Conservation (phyloP, 2,113 vertebrate genomes). For the Saguinus midas region DNA sequence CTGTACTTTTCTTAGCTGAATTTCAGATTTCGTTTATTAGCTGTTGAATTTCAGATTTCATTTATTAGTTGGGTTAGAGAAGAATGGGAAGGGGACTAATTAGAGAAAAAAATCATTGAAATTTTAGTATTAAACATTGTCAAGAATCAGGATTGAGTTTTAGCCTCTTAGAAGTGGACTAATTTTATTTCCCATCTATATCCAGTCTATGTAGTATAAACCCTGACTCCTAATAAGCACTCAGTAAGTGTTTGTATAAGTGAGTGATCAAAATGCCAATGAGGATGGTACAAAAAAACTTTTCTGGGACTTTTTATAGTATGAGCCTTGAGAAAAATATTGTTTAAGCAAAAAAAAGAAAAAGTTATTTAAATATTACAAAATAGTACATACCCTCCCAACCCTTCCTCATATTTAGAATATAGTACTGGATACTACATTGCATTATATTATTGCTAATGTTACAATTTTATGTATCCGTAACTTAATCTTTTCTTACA, state of each 20-base stretch:
- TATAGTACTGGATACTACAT: neutral
- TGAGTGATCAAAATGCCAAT: neutral
- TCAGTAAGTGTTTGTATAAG: slow-evolving; percentile 9
- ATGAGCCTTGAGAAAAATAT: neutral
- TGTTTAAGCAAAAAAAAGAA: neutral
- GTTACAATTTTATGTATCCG: neutral
- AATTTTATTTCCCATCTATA: neutral
- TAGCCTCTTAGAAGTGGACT: neutral
- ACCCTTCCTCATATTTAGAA: neutral
- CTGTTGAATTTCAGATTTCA: neutral
- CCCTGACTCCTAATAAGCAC: neutral
- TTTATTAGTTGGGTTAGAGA: slow-evolving; percentile 24
- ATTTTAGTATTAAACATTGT: slow-evolving; percentile 17
- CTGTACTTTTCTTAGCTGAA: neutral
- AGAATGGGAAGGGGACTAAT: slow-evolving; percentile 34
- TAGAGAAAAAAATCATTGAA: neutral
- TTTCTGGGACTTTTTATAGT: neutral
- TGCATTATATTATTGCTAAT: neutral
- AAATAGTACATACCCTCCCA: neutral
- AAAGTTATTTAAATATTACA: neutral
- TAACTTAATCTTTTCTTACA: slow-evolving; percentile 30
- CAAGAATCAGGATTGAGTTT: neutral
- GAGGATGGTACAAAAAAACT: neutral
- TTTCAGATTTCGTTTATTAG: neutral
- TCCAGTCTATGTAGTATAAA: neutral